Evolutionary conservation across 2,113 vertebrate species (phyloP), one percentile per base, ranked within the genome.

Genomic region (Elephas maximus): DNA sequence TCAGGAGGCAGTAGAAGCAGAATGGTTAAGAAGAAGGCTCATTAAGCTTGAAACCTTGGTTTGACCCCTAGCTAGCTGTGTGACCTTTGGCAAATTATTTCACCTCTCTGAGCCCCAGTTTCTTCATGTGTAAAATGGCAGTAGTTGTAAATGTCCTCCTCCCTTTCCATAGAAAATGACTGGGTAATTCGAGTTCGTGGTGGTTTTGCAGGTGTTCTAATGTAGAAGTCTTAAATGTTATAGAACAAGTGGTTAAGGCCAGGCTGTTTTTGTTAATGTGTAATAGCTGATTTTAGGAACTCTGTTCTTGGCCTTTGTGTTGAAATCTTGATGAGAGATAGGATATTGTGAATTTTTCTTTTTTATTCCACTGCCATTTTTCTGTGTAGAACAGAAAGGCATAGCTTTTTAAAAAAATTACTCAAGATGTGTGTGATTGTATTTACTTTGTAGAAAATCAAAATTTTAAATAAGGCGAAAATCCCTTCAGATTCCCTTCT

Each of bases 401-500:
- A 69, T 71, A 44, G 37, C 18, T 94, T 91, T 77, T 65, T 1
- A 23, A 51, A 63, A 62, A 76, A 63, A 33, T 18, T 45, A 60
- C 28, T 87, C 21, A 88, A 51, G 83, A 18, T n/a, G 33, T 81
- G 5, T 10, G 2, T 87, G 74, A 69, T 91, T 71, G 44, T 73
- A 60, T 85, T 96, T 93, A 78, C 53, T 90, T 90, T 80, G 80
- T 21, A 74, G 20, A 62, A 91, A 73, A 84, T 74, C n/a, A n/a
- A 65, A 90, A 73, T 77, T 53, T 14, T n/a, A 60, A 44, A 3
- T 57, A 26, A 77, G 26, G 65, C 51, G 65, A 69, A 76, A 81
- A 28, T 93, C 23, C 62, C 28, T 77, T 53, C 8, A 51, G 26
- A 76, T 71, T 0, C 63, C 67, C 26, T 92, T 69, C 57, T 71